These are phyloP conservation scores for Sturmia bella DNA, from an alignment of 2,888 invertebrate species.

Conservation along the genomic window DNA sequence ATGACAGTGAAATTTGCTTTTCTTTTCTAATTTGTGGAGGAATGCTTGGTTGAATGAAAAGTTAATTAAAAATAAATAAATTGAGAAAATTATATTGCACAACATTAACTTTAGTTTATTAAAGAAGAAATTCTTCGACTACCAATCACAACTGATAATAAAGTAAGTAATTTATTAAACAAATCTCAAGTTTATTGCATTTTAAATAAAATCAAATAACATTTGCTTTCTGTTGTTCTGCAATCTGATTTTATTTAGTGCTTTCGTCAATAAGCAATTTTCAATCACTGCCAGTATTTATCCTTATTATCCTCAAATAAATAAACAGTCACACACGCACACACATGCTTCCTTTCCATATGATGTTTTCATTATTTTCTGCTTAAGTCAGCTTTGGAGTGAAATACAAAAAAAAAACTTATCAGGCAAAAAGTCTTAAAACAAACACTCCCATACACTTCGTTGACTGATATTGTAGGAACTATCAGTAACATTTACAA, in stretches of 20 bases:
- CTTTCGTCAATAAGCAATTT: slow-evolving; percentile 38
- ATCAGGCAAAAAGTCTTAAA: slow-evolving; percentile 40
- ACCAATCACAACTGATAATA: neutral
- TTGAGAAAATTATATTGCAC: slow-evolving; percentile 58
- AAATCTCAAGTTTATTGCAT: slow-evolving; percentile 37
- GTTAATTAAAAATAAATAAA: slow-evolving; percentile 68
- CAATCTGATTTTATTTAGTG: neutral
- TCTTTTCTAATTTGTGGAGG: slow-evolving; percentile 43
- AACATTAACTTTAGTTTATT: slow-evolving; percentile 33
- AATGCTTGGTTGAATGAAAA: slow-evolving; percentile 49
- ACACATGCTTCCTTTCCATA: neutral
- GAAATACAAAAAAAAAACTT: slow-evolving; percentile 19
- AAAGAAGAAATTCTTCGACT: neutral
- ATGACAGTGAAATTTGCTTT: slow-evolving; percentile 36
- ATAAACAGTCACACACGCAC: slow-evolving; percentile 9
- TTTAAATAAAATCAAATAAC: neutral
- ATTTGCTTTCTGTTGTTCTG: slow-evolving; percentile 10
- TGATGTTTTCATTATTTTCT: slow-evolving; percentile 51
- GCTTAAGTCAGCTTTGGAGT: slow-evolving; percentile 26
- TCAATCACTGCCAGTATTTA: slow-evolving; percentile 66
- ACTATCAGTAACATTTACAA: no score
- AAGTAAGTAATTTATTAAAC: slow-evolving; percentile 43
- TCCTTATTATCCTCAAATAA: slow-evolving; percentile 61
- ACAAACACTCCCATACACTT: slow-evolving; percentile 13
- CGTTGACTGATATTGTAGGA: no score